Evolutionary conservation across 1,140 invertebrate species (phyloP).

Genomic region (Drosophila micromelanica): DNA sequence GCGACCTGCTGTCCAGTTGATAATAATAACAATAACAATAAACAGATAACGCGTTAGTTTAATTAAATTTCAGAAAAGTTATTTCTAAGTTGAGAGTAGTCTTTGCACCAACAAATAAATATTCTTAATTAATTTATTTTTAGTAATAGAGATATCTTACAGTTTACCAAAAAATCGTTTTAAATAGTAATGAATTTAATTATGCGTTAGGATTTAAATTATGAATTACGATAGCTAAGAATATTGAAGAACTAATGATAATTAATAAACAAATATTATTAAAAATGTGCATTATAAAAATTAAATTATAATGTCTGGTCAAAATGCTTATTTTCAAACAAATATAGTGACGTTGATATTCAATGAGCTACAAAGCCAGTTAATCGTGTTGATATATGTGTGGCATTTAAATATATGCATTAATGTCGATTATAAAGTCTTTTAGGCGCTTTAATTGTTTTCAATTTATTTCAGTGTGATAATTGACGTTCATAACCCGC

Average conservation of each 20-base stretch:
- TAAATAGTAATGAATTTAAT: not conserved
- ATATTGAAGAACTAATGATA: too few species aligned
- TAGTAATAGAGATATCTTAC: too few species aligned
- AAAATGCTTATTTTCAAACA: not conserved
- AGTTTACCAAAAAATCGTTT: too few species aligned
- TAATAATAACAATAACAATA: not conserved
- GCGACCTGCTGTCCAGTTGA: conserved; percentile 4
- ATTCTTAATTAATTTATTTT: too few species aligned
- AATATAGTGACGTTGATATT: not conserved
- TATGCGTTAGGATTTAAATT: not conserved
- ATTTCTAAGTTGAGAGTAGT: too few species aligned
- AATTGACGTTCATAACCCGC: conserved; percentile 19
- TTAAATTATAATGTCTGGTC: not conserved
- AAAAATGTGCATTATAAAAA: not conserved
- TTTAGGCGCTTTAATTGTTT: conserved; percentile 18
- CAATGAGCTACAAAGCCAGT: not conserved
- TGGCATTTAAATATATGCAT: too few species aligned
- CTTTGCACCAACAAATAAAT: too few species aligned
- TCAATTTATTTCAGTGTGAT: conserved; percentile 19
- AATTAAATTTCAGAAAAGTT: too few species aligned
- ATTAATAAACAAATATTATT: not conserved
- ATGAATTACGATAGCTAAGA: not conserved
- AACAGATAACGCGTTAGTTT: not conserved
- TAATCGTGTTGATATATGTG: not conserved
- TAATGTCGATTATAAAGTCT: conserved; percentile 4